Conservation (phyloP, 2,113 vertebrate genomes). For the Nansenia antarctica region DNA sequence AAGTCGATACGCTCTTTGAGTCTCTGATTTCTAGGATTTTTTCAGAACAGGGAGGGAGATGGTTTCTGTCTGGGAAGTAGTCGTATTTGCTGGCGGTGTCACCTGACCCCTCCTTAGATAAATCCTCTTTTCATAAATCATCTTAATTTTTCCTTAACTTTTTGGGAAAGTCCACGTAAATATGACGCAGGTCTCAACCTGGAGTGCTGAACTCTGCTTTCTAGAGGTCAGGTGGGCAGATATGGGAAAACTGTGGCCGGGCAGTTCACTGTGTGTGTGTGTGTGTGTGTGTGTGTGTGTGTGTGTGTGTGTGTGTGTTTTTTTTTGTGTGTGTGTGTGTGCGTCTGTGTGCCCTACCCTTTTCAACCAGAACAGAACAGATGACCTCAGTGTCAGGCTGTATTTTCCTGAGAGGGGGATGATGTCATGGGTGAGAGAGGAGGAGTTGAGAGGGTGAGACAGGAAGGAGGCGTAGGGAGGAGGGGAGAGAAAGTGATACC, state of each 20-base stretch:
- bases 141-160: neutral
- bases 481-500: too few relatives aligned
- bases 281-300: neutral
- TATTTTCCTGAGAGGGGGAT: slow-evolving; percentile 2
- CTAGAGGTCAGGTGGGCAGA: neutral
- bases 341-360: neutral
- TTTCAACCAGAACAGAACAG: slow-evolving; percentile 11
- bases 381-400: slow-evolving; percentile 15
- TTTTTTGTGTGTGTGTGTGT: too few relatives aligned
- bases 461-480: too few relatives aligned
- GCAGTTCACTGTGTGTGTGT: slow-evolving; percentile 1
- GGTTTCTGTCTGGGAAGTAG: neutral
- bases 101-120: neutral
- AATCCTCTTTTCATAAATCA: neutral
- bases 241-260: slow-evolving; percentile 1
- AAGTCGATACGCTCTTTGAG: too few relatives aligned
- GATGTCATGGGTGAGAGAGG: neutral
- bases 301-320: neutral
- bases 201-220: neutral
- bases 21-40: too few relatives aligned
- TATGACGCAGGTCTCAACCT: neutral
- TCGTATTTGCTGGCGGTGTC: neutral
- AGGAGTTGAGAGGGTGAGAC: neutral
- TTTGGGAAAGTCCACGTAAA: neutral
- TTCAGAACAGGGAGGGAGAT: neutral